A percentile compares a stretch with the other conserved stretches of the same genome.
These are phyloP conservation scores for Crambe crambe DNA, from an alignment of 37 sponge, comb jelly and placozoan species.

Conservation along the genomic window DNA sequence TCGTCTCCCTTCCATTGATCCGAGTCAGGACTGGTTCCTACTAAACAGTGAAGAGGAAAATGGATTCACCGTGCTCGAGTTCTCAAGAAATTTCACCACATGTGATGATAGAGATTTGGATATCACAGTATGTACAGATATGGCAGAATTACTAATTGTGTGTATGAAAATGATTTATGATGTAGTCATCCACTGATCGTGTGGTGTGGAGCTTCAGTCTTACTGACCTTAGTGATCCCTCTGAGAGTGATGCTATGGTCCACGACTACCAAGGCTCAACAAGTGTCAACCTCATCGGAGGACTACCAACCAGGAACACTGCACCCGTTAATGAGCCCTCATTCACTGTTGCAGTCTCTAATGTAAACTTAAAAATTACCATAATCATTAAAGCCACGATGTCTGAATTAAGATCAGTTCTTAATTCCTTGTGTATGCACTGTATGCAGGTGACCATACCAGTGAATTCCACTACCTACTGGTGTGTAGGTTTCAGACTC, in stretches of 20 bases:
- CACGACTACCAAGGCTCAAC: neutral
- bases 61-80: too few species aligned
- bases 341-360: neutral
- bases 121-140: neutral
- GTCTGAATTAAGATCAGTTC: neutral
- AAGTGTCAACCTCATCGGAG: neutral
- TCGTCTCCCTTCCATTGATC: too few species aligned
- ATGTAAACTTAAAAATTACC: neutral
- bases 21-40: too few species aligned
- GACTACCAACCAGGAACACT: neutral
- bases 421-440: too few species aligned
- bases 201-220: neutral
- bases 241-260: neutral
- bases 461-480: constrained; percentile 1
- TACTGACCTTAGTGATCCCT: neutral
- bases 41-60: too few species aligned
- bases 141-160: neutral
- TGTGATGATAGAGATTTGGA: too few species aligned
- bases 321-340: neutral
- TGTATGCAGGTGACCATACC: constrained; percentile 4
- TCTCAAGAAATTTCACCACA: too few species aligned
- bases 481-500: neutral
- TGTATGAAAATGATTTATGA: neutral
- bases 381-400: neutral
- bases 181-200: neutral